Evolutionary conservation across 1,140 invertebrate species (phyloP), one percentile per base, ranked within the genome.

Genomic region (Pissodes strobi): DNA sequence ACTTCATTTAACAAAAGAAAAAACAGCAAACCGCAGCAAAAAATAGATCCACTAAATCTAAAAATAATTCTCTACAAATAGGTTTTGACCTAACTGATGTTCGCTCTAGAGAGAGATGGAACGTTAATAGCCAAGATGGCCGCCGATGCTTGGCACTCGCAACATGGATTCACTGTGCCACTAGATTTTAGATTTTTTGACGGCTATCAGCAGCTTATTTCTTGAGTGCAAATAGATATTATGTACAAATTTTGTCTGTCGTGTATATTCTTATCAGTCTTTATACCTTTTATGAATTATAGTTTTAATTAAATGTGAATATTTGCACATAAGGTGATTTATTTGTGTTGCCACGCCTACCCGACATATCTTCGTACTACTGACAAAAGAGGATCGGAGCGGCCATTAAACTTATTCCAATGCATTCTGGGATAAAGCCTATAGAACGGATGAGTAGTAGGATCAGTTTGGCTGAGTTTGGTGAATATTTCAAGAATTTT

Each of bases 351-450:
- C 71, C 71, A 73, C 71, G 71, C 71, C 71, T 65, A 49, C 51
- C 52, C 49, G 34, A 48, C 67, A 69, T 69, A 64, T 69, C 71
- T 65, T 64, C 38, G 49, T 55, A 46, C n/a, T n/a, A n/a, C 67
- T 70, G 70, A 71, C 71, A 72, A 72, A 72, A 72, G 69, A 71
- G 68, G 58, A 60, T 49, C 52, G 66, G 65, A 70, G 73, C 74
- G 69, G 75, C 75, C 75, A 76, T 76, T 76, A 75, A 76, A 71
- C 69, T 68, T 55, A 64, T 51, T 67, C 39, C 66, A 71, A 39
- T 73, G 72, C 70, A 72, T 71, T 62, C 66, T 73, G 72, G 72
- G 72, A 48, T n/a, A n/a, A n/a, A n/a, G n/a, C n/a, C n/a, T n/a
- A n/a, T n/a, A n/a, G n/a, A n/a, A n/a, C n/a, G n/a, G n/a, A n/a